Evolutionary conservation across 2,797 vertebrate species (phyloP).

Genomic region (Stomatorhinus walkeri): DNA sequence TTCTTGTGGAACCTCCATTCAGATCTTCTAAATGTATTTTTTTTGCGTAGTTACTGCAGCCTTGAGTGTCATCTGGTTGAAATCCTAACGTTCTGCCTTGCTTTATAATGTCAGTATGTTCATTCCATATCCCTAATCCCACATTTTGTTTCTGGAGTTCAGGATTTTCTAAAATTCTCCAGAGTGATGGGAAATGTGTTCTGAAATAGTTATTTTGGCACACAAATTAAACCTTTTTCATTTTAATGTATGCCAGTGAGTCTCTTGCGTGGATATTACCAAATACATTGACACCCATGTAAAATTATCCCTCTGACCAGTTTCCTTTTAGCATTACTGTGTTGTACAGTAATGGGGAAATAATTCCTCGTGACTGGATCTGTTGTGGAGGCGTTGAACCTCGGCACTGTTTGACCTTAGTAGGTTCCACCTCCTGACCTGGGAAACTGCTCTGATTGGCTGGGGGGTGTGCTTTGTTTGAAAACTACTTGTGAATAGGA

Average conservation of each 20-base stretch:
- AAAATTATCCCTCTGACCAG: not conserved
- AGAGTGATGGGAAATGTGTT: not conserved
- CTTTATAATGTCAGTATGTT: not conserved
- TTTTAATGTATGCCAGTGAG: not conserved
- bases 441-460: slow-evolving; percentile 50
- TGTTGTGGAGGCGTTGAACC: not conserved
- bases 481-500: slow-evolving; percentile 32
- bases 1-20: not conserved
- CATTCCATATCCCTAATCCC: not conserved
- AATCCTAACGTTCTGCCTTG: not conserved
- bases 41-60: not conserved
- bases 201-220: not conserved
- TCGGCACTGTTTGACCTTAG: slow-evolving; percentile 42
- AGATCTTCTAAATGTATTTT: not conserved
- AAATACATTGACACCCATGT: not conserved
- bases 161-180: not conserved
- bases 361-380: not conserved
- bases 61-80: not conserved
- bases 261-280: not conserved
- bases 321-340: not conserved
- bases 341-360: slow-evolving; percentile 2
- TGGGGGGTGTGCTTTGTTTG: slow-evolving; percentile 50
- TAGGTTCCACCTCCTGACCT: slow-evolving; percentile 53
- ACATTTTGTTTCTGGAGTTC: not conserved
- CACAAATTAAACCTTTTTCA: not conserved